These are phyloP conservation scores for Engraulis encrasicolus DNA, from an alignment of 2,113 vertebrate genomes.

Conservation along the genomic window DNA sequence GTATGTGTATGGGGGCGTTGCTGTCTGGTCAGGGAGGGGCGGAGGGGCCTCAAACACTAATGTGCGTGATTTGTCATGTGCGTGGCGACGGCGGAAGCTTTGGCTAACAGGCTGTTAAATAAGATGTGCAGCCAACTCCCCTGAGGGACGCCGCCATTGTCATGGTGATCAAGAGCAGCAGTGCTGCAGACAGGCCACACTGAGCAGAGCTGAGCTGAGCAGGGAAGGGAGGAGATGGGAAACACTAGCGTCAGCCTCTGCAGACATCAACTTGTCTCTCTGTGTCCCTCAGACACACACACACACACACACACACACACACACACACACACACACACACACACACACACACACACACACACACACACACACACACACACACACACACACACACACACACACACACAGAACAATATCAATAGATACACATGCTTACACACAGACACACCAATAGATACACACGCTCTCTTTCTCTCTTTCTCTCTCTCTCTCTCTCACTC, in stretches of 20 bases:
- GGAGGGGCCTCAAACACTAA: conserved; percentile 52
- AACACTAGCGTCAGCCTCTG: neutral
- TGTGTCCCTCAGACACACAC: neutral
- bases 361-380: too few relatives aligned
- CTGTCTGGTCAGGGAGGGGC: neutral
- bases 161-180: conserved; percentile 29
- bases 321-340: too few relatives aligned
- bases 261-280: neutral
- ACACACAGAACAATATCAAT: neutral
- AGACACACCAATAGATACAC: too few relatives aligned
- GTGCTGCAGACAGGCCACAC: neutral
- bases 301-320: neutral
- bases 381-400: neutral
- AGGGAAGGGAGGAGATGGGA: neutral
- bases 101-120: conserved; percentile 62
- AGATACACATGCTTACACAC: too few relatives aligned
- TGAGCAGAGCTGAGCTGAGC: neutral
- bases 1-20: neutral
- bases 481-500: neutral
- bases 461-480: too few relatives aligned
- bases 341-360: too few relatives aligned
- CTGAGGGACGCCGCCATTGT: conserved; percentile 45
- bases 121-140: conserved; percentile 58
- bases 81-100: conserved; percentile 39
- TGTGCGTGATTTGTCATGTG: conserved; percentile 62